These are phyloP conservation scores for Zosterops pallidus DNA, from an alignment of 2,113 vertebrate genomes.

Conservation along the genomic window DNA sequence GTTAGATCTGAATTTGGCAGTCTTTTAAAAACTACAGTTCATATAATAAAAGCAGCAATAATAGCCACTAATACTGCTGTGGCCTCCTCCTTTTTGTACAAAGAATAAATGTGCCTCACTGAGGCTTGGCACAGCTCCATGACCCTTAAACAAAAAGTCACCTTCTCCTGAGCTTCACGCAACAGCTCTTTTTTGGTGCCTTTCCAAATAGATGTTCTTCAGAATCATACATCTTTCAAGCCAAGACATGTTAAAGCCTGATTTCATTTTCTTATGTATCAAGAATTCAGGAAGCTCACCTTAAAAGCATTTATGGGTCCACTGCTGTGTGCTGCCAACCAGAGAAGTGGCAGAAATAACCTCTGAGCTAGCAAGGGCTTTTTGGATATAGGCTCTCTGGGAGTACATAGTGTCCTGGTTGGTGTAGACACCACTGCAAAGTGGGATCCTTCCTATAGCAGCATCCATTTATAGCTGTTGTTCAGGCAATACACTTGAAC, in stretches of 20 bases:
- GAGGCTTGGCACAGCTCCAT: neutral
- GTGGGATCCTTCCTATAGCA: neutral
- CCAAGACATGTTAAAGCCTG: neutral
- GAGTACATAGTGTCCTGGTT: accelerated
- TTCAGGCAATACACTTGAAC: neutral
- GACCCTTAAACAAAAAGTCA: neutral
- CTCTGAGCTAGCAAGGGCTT: neutral
- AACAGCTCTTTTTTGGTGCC: neutral
- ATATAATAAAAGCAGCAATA: neutral
- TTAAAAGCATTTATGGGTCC: neutral
- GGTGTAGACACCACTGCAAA: neutral
- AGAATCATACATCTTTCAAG: neutral
- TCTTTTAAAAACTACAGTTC: neutral
- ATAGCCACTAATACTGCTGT: neutral
- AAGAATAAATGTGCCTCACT: neutral
- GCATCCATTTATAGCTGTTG: neutral
- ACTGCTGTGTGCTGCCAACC: neutral
- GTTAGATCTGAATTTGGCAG: neutral
- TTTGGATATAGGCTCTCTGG: neutral
- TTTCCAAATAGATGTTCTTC: neutral
- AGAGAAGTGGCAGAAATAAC: neutral
- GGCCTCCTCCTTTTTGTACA: neutral
- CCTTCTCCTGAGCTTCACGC: neutral
- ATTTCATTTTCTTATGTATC: neutral
- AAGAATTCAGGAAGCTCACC: neutral